Conservation (phyloP, 2,888 invertebrate species). For the Tipula confusa region DNA sequence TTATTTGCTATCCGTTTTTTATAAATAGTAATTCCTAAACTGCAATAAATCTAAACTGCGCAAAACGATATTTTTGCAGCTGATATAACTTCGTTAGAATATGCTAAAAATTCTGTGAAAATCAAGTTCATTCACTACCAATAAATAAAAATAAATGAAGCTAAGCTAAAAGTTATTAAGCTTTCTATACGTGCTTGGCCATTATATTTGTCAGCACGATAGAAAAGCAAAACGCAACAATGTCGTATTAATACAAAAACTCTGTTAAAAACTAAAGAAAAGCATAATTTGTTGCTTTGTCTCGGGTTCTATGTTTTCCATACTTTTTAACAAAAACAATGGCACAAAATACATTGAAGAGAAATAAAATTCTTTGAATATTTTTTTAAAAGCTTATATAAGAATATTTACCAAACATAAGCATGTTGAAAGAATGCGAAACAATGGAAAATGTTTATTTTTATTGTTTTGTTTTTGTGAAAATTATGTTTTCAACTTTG, state of each 20-base stretch:
- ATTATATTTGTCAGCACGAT: not conserved
- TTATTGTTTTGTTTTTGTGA: not conserved
- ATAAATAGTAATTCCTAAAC: too few species aligned
- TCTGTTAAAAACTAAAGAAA: not conserved
- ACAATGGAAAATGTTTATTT: not conserved
- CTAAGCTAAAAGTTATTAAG: too few species aligned
- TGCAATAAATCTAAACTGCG: too few species aligned
- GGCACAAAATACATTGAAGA: not conserved
- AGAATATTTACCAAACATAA: not conserved
- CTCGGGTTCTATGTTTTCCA: not conserved
- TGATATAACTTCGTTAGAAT: too few species aligned
- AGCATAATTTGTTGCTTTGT: not conserved
- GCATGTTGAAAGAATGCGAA: not conserved
- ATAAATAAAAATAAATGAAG: not conserved
- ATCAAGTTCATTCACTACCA: too few species aligned
- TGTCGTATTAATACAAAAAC: not conserved
- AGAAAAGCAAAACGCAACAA: not conserved
- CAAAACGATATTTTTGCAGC: too few species aligned
- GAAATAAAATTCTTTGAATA: not conserved
- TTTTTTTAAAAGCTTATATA: not conserved
- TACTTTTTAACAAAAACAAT: not conserved
- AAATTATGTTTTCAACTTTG: not conserved
- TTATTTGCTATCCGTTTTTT: too few species aligned
- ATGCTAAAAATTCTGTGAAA: too few species aligned
- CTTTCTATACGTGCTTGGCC: not conserved